Conservation (phyloP, 1,140 invertebrate species). For the Carposina sasakii region DNA sequence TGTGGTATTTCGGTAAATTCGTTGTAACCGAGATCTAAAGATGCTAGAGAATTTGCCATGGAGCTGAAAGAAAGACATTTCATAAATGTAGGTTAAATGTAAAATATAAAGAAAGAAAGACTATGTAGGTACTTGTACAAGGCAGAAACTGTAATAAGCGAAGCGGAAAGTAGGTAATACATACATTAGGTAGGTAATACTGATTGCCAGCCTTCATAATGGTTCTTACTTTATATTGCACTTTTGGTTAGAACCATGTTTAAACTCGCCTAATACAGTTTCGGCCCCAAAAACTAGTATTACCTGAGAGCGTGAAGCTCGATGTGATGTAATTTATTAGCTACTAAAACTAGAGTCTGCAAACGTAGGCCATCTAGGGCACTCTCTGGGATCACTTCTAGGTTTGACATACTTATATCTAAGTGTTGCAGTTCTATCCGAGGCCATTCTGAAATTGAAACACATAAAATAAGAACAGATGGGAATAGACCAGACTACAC, state of each 20-base stretch:
- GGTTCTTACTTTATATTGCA: too few relatives aligned
- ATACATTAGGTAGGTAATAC: too few relatives aligned
- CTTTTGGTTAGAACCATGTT: too few relatives aligned
- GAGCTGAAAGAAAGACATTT: conserved; percentile 70
- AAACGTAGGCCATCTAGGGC: conserved; percentile 57
- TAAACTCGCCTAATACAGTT: too few relatives aligned
- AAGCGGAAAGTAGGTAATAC: too few relatives aligned
- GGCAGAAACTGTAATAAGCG: too few relatives aligned
- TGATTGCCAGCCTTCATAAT: too few relatives aligned
- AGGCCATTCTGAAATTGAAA: conserved; percentile 62
- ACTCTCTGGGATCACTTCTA: conserved; percentile 60
- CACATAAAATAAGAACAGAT: too few relatives aligned
- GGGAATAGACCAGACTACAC: too few relatives aligned
- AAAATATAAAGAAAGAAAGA: not conserved
- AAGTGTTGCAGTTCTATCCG: conserved; percentile 60
- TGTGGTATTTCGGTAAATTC: conserved; percentile 79
- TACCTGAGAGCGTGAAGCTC: conserved; percentile 61
- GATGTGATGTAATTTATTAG: conserved; percentile 61
- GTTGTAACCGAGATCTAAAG: conserved; percentile 83
- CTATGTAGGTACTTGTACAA: too few relatives aligned
- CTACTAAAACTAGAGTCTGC: conserved; percentile 63
- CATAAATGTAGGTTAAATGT: not conserved
- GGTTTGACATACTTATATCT: conserved; percentile 65
- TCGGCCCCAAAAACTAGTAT: too few relatives aligned
- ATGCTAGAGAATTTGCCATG: conserved; percentile 75